Conservation (phyloP, 2,797 vertebrate genomes). For the Nannoperca australis region DNA sequence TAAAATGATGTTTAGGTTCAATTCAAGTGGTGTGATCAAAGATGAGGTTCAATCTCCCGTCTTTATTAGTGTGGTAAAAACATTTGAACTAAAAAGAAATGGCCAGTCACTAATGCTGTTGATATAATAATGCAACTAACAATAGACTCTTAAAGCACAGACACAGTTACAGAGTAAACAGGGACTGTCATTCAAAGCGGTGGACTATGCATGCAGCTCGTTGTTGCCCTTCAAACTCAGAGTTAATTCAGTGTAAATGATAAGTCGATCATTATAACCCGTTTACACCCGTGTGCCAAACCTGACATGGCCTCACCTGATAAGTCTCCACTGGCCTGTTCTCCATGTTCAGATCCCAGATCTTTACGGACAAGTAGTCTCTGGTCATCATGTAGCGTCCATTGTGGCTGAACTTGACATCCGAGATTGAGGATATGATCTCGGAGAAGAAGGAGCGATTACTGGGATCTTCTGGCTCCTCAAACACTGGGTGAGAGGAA, state of each 20-base stretch:
- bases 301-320: conserved; percentile 86
- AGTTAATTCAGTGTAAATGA: neutral
- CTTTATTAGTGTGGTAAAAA: too few relatives aligned
- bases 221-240: neutral
- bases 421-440: conserved; percentile 99
- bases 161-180: neutral
- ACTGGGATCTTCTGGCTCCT: conserved; percentile 98
- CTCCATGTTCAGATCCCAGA: conserved; percentile 99
- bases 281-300: neutral
- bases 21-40: too few relatives aligned
- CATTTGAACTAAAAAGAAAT: too few relatives aligned
- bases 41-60: too few relatives aligned
- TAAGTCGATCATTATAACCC: neutral
- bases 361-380: conserved; percentile 98
- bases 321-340: conserved; percentile 97
- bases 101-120: too few relatives aligned
- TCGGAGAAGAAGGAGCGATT: conserved; percentile 99
- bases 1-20: neutral
- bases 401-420: conserved; percentile 99
- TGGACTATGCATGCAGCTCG: too few relatives aligned
- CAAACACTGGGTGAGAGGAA: conserved; percentile 88
- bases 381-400: conserved; percentile 99
- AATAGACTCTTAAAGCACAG: neutral
- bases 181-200: neutral
- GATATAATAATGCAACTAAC: neutral